These are phyloP conservation scores for Stegastes partitus DNA, from an alignment of 2,113 vertebrate genomes.

Conservation along the genomic window DNA sequence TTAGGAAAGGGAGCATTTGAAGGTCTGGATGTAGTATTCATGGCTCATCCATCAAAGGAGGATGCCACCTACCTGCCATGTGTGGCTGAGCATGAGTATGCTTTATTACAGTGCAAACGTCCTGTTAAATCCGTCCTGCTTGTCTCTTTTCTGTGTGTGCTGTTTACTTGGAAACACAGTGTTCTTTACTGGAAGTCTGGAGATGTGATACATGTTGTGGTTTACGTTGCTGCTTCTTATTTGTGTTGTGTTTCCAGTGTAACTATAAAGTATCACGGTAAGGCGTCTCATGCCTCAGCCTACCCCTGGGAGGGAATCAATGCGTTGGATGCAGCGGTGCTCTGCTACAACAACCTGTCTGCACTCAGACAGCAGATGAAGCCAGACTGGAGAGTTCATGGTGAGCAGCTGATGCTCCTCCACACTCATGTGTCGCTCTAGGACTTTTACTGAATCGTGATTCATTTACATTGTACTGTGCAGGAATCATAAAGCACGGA, in stretches of 20 bases:
- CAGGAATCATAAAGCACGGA: constrained; percentile 91
- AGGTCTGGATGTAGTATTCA: constrained; percentile 87
- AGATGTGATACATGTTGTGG: no score
- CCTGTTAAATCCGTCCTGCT: neutral
- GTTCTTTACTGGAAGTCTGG: no score
- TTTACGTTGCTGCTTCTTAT: neutral
- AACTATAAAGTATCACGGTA: constrained; percentile 90
- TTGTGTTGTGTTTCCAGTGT: constrained; percentile 79
- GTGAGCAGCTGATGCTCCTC: constrained; percentile 72
- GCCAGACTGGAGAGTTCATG: constrained; percentile 91
- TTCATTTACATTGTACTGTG: constrained; percentile 37
- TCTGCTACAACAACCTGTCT: constrained; percentile 92
- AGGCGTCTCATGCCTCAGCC: constrained; percentile 89
- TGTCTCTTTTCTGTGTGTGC: no score
- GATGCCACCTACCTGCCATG: constrained; percentile 86
- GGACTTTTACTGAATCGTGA: neutral
- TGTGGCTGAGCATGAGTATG: constrained; percentile 88
- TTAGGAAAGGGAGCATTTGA: constrained; percentile 88
- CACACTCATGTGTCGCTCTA: neutral
- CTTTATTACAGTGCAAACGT: neutral
- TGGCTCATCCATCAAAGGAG: constrained; percentile 90
- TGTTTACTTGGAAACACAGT: no score
- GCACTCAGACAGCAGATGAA: constrained; percentile 91
- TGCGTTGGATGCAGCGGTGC: constrained; percentile 90
- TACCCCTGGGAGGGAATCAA: constrained; percentile 93